These are phyloP conservation scores for Pangasius mekongensis DNA, from an alignment of 2,797 vertebrate species.

Conservation along the genomic window DNA sequence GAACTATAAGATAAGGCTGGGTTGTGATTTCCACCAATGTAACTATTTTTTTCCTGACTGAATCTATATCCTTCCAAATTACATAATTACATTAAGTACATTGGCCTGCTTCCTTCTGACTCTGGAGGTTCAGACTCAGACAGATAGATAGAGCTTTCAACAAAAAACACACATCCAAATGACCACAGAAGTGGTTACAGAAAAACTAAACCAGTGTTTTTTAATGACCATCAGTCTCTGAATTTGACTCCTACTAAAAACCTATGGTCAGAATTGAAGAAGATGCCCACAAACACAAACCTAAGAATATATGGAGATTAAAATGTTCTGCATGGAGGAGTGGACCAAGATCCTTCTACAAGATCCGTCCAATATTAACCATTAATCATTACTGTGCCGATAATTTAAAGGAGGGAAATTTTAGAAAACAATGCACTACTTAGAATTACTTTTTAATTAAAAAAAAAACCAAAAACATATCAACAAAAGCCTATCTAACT, in stretches of 20 bases:
- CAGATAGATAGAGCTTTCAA: not conserved
- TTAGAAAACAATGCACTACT: not conserved
- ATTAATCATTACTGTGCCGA: not conserved
- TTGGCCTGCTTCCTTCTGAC: not conserved
- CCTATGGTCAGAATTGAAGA: not conserved
- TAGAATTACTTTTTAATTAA: not conserved
- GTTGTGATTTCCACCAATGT: not conserved
- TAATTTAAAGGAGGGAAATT: not conserved
- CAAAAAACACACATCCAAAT: not conserved
- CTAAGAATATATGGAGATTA: not conserved
- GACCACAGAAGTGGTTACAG: not conserved
- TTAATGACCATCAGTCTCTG: not conserved
- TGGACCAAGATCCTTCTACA: not conserved
- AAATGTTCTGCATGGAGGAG: not conserved
- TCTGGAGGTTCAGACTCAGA: not conserved
- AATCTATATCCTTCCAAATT: not conserved
- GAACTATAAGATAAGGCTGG: not conserved
- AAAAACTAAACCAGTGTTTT: not conserved
- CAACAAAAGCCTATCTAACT: not conserved
- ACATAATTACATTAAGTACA: not conserved
- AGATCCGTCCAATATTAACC: not conserved
- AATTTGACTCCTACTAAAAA: not conserved
- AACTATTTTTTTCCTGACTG: not conserved
- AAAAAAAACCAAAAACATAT: not conserved
- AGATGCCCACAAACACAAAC: not conserved